Base-by-base conservation (phyloP, 2,888 invertebrate genomes). In the Noctuana brunneofusca region DNA sequence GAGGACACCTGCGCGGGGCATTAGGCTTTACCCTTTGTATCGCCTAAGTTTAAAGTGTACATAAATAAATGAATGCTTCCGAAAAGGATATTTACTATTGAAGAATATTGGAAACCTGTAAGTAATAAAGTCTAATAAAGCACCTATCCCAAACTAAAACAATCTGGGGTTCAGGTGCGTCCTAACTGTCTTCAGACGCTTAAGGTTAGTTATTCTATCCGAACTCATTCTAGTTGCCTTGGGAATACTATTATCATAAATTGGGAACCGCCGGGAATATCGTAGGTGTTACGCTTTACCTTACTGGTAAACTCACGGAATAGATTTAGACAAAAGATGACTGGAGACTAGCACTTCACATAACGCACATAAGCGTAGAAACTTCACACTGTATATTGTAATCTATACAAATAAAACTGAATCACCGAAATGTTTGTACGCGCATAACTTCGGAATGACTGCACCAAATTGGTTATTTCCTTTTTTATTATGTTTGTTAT, bases 241-340 rank as follows among this genome's bases (percentile, higher is more conserved):
- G 32, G 30, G 57, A 57, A 48, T 57, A 57, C 48, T 35, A 57
- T 57, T 57, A 57, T 22, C 57, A 48, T 57, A 57, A 57, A 57
- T 48, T 57, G 48, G 9, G 22, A 22, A 22, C 35, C 46, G 56
- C 57, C 41, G 57, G 20, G 24, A 43, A 57, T 30, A 41, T 5
- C 12, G 43, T 48, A 22, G 57, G 46, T 48, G 48, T 48, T 57
- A 48, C 57, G 14, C 32, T 20, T 57, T 22, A 22, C 46, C 18
- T 43, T 20, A 46, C 18, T 46, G n/a, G 30, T 2, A 32, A 35
- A 6, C 5, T 2, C 24, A 12, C 22, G n/a, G 3, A 49, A 24
- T 14, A 14, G 11, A 22, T 12, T n/a, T n/a, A 12, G 46, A n/a
- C 27, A 2, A 12, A 48, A 22, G 46, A 5, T 20, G 11, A 4